These are phyloP conservation scores for Rhinolophus sinicus DNA, from an alignment of 2,113 vertebrate species.

Conservation along the genomic window DNA sequence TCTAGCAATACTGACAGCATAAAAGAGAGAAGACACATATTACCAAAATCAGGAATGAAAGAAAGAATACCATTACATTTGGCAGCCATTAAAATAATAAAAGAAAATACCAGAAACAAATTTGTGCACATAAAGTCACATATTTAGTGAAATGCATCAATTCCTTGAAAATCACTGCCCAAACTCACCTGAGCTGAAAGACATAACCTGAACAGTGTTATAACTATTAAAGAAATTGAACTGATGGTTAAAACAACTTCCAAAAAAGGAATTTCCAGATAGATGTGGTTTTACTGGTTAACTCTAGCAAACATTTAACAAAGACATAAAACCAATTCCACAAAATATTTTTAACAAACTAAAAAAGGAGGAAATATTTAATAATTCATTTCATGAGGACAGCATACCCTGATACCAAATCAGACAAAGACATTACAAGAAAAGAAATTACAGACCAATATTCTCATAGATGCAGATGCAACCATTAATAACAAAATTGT, in stretches of 20 bases:
- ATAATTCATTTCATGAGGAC: neutral
- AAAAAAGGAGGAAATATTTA: neutral
- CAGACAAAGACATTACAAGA: neutral
- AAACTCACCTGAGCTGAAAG: neutral
- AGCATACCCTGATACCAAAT: neutral
- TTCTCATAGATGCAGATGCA: neutral
- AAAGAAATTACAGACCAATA: neutral
- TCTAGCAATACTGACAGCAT: neutral
- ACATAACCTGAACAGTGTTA: neutral
- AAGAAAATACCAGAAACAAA: neutral
- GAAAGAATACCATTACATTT: neutral
- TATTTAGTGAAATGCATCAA: neutral
- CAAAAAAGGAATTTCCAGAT: neutral
- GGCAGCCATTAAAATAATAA: neutral
- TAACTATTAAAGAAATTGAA: neutral
- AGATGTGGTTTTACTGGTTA: neutral
- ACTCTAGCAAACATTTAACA: neutral
- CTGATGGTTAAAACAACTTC: neutral
- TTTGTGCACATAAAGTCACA: neutral
- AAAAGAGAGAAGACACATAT: neutral
- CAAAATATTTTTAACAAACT: neutral
- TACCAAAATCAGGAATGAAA: slow-evolving; percentile 23
- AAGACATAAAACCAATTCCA: slow-evolving; percentile 10
- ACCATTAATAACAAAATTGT: neutral
- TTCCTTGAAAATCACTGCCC: neutral